Conservation (phyloP, 1,140 invertebrate genomes). For the Caenorhabditis latens region DNA sequence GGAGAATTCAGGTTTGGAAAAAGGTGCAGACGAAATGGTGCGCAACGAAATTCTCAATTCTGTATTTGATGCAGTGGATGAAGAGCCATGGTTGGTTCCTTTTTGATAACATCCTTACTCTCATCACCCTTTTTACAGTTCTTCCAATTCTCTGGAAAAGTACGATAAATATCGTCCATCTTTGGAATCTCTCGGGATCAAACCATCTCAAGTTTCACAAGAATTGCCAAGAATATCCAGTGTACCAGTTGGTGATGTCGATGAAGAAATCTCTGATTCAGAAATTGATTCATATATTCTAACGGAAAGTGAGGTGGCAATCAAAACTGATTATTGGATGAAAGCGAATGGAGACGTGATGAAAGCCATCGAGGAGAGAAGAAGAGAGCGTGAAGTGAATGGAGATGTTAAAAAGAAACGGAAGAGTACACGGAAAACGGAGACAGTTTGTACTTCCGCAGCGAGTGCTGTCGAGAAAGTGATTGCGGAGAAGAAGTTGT, state of each 20-base stretch:
- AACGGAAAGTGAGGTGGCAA: conserved; percentile 68
- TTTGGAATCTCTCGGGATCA: conserved; percentile 70
- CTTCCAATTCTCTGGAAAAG: conserved; percentile 40
- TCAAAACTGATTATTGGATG: conserved; percentile 75
- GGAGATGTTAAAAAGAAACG: conserved; percentile 11
- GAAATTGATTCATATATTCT: conserved; percentile 77
- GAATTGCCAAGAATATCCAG: not conserved
- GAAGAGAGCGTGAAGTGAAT: conserved; percentile 38
- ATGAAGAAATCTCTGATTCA: conserved; percentile 65
- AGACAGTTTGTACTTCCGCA: not conserved
- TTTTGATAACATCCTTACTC: conserved; percentile 31
- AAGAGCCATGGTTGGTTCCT: conserved; percentile 30
- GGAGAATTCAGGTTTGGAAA: conserved; percentile 57
- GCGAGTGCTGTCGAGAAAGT: conserved; percentile 12
- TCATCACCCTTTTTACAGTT: not conserved
- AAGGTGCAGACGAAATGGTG: conserved; percentile 52
- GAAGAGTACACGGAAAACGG: not conserved
- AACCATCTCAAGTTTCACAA: not conserved
- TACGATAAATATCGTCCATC: conserved; percentile 67
- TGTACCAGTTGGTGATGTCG: not conserved
- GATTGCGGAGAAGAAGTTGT: conserved; percentile 85
- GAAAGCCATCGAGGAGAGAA: conserved; percentile 62
- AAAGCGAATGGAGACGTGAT: conserved; percentile 71
- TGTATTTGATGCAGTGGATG: conserved; percentile 68
- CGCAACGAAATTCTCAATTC: conserved; percentile 69